A percentile compares a stretch with the other conserved stretches of the same genome.
Evolutionary conservation across 2,113 vertebrate species (phyloP).

Genomic region (Gymnarchus niloticus): DNA sequence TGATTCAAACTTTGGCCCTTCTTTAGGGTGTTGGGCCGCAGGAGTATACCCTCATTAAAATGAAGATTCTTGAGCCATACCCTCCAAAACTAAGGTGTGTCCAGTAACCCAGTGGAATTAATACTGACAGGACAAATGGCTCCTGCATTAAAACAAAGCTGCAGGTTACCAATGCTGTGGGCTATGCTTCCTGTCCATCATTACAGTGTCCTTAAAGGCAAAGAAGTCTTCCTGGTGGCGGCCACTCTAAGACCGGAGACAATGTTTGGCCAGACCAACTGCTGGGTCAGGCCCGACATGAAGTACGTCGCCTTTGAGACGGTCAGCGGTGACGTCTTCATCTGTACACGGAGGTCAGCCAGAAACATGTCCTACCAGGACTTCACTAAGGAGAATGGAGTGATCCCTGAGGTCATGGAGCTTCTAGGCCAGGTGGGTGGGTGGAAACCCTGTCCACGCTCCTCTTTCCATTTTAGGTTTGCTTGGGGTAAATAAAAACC

Average conservation of each 20-base stretch:
- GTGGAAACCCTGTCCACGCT: not conserved
- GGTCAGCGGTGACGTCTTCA: conserved; percentile 71
- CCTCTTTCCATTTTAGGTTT: not conserved
- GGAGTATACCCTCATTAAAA: conserved; percentile 91
- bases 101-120: not conserved
- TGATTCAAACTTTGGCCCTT: conserved; percentile 6
- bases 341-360: conserved; percentile 80
- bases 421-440: conserved; percentile 83
- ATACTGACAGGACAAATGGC: not conserved
- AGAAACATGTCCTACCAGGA: conserved; percentile 96
- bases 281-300: conserved; percentile 92
- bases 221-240: conserved; percentile 86
- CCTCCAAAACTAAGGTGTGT: conserved; percentile 82
- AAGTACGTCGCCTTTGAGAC: conserved; percentile 90
- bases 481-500: not conserved
- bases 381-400: conserved; percentile 80
- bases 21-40: conserved; percentile 90
- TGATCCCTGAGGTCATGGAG: conserved; percentile 82
- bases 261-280: conserved; percentile 98
- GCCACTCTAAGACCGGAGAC: conserved; percentile 94
- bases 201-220: conserved; percentile 78
- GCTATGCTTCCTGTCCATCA: not conserved
- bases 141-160: not conserved
- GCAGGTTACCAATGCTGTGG: not conserved
- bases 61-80: conserved; percentile 88